Evolutionary conservation across 2,888 invertebrate species (phyloP), one percentile per base, ranked within the genome.

Genomic region (Emesis russula): DNA sequence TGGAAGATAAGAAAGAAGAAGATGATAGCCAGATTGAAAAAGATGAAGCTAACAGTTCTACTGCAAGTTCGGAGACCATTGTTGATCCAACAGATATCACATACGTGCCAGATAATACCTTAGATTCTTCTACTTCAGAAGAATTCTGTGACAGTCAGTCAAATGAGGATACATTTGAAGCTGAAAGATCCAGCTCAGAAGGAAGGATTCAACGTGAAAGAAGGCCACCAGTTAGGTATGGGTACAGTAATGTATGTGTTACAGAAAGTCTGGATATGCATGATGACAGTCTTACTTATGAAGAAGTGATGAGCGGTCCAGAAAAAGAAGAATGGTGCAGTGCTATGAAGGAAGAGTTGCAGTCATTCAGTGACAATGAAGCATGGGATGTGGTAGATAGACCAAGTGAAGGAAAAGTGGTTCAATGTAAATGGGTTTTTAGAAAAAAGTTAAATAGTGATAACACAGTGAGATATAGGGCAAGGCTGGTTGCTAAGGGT

Each of bases 391-490:
- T 85, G 13, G 83, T 83, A 41, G 31, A 88, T 48, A 75, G 38
- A 71, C 82, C 80, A 7, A 41, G 70, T 75, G 79, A 82, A 53
- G 81, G 36, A 31, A 81, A 75, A 38, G 77, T 77, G 25, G 77
- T 77, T 36, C 53, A 87, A 33, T 73, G 38, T 74, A 85, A 85
- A 70, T 83, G 83, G 75, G 87, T 84, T 6, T 75, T 79, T 18
- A 81, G 73, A n/a, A 85, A 86, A 36, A 89, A 87, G 63, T 31
- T 74, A 78, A 86, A 93, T 79, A 53, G 48, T 84, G 87, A 93
- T 44, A 85, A 91, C 44, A 89, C 81, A 48, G 81, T 91, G 58
- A 31, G 90, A 38, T 92, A 85, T 66, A 74, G 82, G 63, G 84
- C 85, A 36, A 36, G 36, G 36, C 36, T 36, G 36, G 36, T 36